These are phyloP conservation scores for Anguilla pacifica DNA, from an alignment of 2,797 vertebrate species.

Conservation along the genomic window DNA sequence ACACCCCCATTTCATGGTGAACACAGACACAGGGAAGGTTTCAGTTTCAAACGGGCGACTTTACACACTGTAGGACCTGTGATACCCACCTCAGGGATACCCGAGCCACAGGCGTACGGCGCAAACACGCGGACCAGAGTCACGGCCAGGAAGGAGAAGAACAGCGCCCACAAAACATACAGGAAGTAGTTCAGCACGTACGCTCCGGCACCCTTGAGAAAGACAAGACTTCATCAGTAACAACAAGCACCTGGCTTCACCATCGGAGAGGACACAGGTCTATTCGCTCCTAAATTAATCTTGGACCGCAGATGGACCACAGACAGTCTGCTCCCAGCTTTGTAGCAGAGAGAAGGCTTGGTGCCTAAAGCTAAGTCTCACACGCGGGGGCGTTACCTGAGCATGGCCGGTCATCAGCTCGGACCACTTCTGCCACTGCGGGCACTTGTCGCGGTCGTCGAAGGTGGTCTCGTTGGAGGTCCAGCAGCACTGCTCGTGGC, in stretches of 20 bases:
- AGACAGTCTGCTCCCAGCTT: neutral
- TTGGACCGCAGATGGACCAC: neutral
- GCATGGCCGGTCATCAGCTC: slow-evolving; percentile 88
- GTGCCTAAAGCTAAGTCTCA: neutral
- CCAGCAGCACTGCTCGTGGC: slow-evolving; percentile 98
- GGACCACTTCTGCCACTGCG: slow-evolving; percentile 96
- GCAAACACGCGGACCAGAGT: slow-evolving; percentile 94
- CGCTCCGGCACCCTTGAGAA: slow-evolving; percentile 83
- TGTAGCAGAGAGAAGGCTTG: neutral
- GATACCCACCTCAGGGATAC: slow-evolving; percentile 90
- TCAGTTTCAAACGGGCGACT: neutral
- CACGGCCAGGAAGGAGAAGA: slow-evolving; percentile 93
- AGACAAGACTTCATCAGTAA: neutral
- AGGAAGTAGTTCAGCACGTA: slow-evolving; percentile 96
- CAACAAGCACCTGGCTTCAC: neutral
- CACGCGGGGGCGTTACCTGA: slow-evolving; percentile 67
- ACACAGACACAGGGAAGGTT: neutral
- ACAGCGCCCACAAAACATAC: slow-evolving; percentile 90
- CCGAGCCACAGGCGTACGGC: slow-evolving; percentile 95
- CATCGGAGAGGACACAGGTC: neutral
- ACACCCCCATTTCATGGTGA: neutral
- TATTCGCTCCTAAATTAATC: neutral
- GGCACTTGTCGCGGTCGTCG: slow-evolving; percentile 94
- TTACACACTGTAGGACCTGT: neutral
- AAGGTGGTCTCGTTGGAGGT: slow-evolving; percentile 94